Evolutionary conservation across 2,888 invertebrate genomes (phyloP).

Genomic region (Mythimna lalbum): DNA sequence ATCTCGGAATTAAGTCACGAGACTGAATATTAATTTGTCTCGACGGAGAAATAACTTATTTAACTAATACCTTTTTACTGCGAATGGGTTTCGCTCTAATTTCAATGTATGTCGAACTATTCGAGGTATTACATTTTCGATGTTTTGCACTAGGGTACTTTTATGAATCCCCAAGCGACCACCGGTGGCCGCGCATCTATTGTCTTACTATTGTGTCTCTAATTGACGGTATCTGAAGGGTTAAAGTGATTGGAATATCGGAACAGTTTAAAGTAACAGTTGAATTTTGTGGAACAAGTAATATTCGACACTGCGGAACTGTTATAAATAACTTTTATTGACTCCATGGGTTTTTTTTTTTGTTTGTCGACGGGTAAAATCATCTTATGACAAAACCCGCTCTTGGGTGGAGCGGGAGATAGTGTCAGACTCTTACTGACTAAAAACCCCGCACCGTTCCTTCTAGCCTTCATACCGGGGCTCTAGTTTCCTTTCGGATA

Average conservation of each 20-base stretch:
- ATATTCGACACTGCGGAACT: background rate
- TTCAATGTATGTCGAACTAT: background rate
- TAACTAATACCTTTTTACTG: conserved; percentile 9
- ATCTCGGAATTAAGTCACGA: conserved; percentile 20
- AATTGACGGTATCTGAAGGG: no score
- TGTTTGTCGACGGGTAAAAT: no score
- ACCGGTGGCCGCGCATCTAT: no score
- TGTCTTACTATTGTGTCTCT: no score
- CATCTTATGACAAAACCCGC: no score
- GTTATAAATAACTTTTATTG: background rate
- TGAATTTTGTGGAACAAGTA: background rate
- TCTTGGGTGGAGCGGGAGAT: no score
- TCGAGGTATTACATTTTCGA: background rate
- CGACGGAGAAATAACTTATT: conserved; percentile 34
- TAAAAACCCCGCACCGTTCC: no score
- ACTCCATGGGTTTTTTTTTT: no score
- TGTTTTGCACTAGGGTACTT: background rate
- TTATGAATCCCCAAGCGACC: no score
- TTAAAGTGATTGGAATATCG: conserved; percentile 3
- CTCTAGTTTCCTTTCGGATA: no score
- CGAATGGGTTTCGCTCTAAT: conserved; percentile 15
- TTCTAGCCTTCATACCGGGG: no score
- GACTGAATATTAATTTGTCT: conserved; percentile 39
- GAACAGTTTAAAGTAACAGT: background rate
- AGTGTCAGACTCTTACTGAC: no score